Percentiles rank a stretch among this genome's conserved stretches.
phyloP scores from a whole-genome alignment of 2,113 vertebrate genomes.

The Pygoscelis adeliae region DNA sequence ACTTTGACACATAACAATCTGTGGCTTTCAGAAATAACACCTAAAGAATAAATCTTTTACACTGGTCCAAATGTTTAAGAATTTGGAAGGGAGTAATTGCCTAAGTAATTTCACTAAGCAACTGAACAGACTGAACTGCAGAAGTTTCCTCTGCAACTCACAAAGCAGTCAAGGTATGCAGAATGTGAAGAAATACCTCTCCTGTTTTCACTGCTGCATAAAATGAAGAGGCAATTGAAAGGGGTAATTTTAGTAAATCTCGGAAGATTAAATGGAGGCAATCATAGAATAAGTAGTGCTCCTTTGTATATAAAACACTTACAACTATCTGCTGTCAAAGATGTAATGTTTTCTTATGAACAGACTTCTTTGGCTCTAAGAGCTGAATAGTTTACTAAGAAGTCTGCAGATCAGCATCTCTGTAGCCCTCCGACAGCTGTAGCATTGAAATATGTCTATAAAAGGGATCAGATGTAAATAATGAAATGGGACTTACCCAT shows the following conservation, averaged over 20 bases:
- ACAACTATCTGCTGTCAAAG: constrained; percentile 30
- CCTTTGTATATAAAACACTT: constrained; percentile 56
- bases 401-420: constrained; percentile 46
- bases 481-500: constrained; percentile 2
- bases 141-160: not conserved
- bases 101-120: not conserved
- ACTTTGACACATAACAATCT: constrained; percentile 47
- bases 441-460: constrained; percentile 25
- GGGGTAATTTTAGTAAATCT: constrained; percentile 43
- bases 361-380: not conserved
- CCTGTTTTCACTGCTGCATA: not conserved
- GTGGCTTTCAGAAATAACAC: constrained; percentile 12
- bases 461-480: constrained; percentile 53
- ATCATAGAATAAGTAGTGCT: constrained; percentile 3
- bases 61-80: not conserved
- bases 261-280: constrained; percentile 40
- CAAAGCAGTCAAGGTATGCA: not conserved
- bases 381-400: constrained; percentile 13
- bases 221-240: constrained; percentile 7
- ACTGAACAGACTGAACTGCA: not conserved
- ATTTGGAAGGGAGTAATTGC: not conserved
- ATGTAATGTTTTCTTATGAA: constrained; percentile 14
- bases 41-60: constrained; percentile 5
- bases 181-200: constrained; percentile 5
- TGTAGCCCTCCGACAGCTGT: constrained; percentile 23